These are phyloP conservation scores for Vespertilio murinus DNA, from an alignment of 2,797 vertebrate genomes.

Conservation along the genomic window DNA sequence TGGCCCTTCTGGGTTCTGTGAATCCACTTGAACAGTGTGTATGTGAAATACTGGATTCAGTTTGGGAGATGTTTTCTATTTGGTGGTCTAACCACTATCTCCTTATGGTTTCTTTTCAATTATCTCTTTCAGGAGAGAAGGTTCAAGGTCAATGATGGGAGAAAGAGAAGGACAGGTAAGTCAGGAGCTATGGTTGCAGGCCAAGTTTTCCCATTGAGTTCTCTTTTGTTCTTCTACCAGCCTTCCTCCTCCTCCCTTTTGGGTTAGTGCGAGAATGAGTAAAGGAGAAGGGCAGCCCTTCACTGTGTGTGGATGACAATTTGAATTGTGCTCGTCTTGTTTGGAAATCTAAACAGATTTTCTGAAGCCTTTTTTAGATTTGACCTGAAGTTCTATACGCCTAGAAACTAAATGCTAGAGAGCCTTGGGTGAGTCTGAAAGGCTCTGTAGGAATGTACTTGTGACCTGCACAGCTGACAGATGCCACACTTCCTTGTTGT, in stretches of 20 bases:
- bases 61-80: not conserved
- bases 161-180: constrained; percentile 90
- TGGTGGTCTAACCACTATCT: not conserved
- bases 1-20: too few species aligned
- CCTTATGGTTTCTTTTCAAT: not conserved
- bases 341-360: too few species aligned
- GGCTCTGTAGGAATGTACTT: not conserved
- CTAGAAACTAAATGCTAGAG: not conserved
- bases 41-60: not conserved
- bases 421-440: too few species aligned
- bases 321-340: not conserved
- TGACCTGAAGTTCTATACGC: not conserved
- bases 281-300: not conserved
- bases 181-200: not conserved
- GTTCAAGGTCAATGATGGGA: constrained; percentile 86
- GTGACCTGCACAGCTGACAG: not conserved
- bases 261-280: not conserved
- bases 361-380: not conserved
- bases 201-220: not conserved
- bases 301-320: too few species aligned
- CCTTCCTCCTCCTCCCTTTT: not conserved
- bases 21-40: too few species aligned
- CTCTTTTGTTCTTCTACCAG: not conserved
- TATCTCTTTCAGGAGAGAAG: constrained; percentile 83
- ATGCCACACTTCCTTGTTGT: not conserved